Evolutionary conservation across 1,140 invertebrate species (phyloP).

Genomic region (Drosophila nasuta): DNA sequence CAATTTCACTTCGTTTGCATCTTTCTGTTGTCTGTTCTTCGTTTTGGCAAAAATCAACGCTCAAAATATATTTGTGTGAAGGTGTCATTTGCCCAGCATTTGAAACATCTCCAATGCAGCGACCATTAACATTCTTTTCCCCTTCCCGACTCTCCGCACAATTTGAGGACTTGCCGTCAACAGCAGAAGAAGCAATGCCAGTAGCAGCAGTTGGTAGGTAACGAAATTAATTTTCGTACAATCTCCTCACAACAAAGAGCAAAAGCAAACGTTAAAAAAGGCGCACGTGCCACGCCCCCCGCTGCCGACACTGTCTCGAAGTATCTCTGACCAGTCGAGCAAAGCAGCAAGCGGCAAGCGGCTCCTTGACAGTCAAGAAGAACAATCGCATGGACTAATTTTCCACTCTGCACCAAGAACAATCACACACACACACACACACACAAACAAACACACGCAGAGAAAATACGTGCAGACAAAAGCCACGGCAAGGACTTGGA

Average conservation of each 20-base stretch:
- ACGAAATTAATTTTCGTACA: constrained; percentile 81
- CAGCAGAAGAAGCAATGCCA: no score
- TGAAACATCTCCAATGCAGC: constrained; percentile 25
- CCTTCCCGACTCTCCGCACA: constrained; percentile 4
- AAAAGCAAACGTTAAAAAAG: constrained; percentile 70
- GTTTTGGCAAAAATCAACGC: constrained; percentile 43
- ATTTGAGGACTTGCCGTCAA: constrained; percentile 39
- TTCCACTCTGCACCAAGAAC: constrained; percentile 79
- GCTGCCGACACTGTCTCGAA: not conserved
- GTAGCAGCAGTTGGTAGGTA: constrained; percentile 72
- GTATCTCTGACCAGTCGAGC: constrained; percentile 62
- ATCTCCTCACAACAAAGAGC: constrained; percentile 68
- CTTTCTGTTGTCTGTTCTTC: not conserved
- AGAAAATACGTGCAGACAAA: constrained; percentile 57
- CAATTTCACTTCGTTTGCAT: constrained; percentile 20
- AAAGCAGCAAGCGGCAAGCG: constrained; percentile 31
- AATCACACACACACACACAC: constrained; percentile 38
- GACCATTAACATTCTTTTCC: constrained; percentile 24
- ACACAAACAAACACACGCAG: constrained; percentile 18
- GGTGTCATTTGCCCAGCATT: constrained; percentile 59
- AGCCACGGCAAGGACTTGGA: constrained; percentile 75
- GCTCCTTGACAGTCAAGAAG: constrained; percentile 35
- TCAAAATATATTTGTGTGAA: constrained; percentile 54
- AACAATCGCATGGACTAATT: constrained; percentile 83
- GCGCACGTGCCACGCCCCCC: constrained; percentile 47